These are phyloP conservation scores for Chrysolophus pictus DNA, from an alignment of 2,797 vertebrate genomes.

Conservation along the genomic window DNA sequence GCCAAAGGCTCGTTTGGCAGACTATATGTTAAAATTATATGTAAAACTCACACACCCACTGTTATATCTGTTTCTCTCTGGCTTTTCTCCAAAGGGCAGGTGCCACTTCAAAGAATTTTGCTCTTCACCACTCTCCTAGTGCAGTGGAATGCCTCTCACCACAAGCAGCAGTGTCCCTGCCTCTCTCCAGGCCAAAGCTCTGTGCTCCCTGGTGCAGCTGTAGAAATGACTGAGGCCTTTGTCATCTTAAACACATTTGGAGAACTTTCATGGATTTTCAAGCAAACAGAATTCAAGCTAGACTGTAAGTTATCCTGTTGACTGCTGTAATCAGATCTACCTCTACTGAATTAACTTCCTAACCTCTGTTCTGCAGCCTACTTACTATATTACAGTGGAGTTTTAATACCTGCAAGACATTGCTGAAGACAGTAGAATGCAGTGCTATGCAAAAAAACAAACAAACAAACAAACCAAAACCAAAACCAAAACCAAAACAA, in stretches of 20 bases:
- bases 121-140: neutral
- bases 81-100: neutral
- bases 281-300: neutral
- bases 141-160: neutral
- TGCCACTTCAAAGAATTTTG: neutral
- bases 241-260: neutral
- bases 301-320: neutral
- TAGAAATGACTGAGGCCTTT: neutral
- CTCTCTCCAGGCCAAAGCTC: neutral
- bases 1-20: neutral
- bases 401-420: neutral
- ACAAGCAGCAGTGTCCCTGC: neutral
- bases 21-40: neutral
- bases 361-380: rapidly evolving
- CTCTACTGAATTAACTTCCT: neutral
- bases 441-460: neutral
- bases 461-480: neutral
- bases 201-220: neutral
- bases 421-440: neutral
- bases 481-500: neutral
- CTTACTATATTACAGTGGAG: neutral
- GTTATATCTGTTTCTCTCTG: neutral
- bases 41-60: neutral
- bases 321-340: neutral
- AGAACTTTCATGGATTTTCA: neutral